Evolutionary conservation across 1,140 invertebrate genomes (phyloP).

Genomic region (Drosophila sturtevanti): DNA sequence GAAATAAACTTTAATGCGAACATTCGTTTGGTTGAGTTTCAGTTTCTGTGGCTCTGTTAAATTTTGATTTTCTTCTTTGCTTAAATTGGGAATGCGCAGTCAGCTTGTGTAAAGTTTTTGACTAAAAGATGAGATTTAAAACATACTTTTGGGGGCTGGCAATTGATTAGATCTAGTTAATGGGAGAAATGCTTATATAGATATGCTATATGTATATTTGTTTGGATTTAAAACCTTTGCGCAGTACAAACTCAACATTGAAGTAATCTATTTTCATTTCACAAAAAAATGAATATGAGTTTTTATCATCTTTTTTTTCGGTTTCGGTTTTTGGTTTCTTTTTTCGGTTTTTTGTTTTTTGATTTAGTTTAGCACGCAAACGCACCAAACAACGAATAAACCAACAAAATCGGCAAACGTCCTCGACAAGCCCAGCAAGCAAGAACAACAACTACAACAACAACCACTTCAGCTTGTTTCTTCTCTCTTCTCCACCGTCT

Average conservation of each 20-base stretch:
- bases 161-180: background rate
- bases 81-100: slow-evolving; percentile 68
- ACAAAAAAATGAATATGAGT: slow-evolving; percentile 63
- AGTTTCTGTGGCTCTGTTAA: slow-evolving; percentile 78
- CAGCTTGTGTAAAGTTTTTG: slow-evolving; percentile 56
- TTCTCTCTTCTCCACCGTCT: slow-evolving; percentile 29
- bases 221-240: slow-evolving; percentile 36
- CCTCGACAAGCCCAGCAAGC: slow-evolving; percentile 70
- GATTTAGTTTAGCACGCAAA: slow-evolving; percentile 72
- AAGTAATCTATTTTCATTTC: slow-evolving; percentile 49
- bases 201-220: background rate
- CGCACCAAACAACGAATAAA: slow-evolving; percentile 48
- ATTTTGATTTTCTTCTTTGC: slow-evolving; percentile 45
- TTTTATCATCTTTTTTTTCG: slow-evolving; percentile 30
- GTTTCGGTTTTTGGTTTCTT: slow-evolving; percentile 18
- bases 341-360: slow-evolving; percentile 19
- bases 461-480: slow-evolving; percentile 45
- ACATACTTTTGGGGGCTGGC: background rate
- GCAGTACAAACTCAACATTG: slow-evolving; percentile 17
- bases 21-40: slow-evolving; percentile 69
- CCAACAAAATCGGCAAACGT: slow-evolving; percentile 56
- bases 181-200: background rate
- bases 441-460: slow-evolving; percentile 37
- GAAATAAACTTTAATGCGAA: slow-evolving; percentile 79
- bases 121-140: background rate